These are phyloP conservation scores for Poeciliopsis gracilis DNA, from an alignment of 2,797 vertebrate species.

Conservation along the genomic window DNA sequence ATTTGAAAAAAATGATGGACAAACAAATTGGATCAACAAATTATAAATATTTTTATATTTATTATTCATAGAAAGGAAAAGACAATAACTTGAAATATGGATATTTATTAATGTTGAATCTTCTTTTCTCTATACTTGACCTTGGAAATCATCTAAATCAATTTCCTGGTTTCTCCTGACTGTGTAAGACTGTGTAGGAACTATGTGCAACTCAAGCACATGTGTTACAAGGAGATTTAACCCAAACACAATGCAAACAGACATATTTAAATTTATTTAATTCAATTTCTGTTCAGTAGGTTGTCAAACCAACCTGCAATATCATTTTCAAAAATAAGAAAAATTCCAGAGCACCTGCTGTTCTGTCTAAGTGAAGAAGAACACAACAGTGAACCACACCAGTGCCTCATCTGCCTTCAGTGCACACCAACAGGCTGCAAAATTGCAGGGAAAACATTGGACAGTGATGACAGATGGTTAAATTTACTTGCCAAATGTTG, in stretches of 20 bases:
- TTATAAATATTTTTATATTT: not conserved
- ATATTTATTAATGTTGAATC: not conserved
- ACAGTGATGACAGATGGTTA: slow-evolving; percentile 7
- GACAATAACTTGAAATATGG: not conserved
- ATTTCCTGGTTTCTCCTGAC: not conserved
- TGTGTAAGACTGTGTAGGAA: not conserved
- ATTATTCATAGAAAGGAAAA: not conserved
- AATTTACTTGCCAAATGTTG: slow-evolving; percentile 1
- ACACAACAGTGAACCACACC: not conserved
- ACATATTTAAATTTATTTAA: not conserved
- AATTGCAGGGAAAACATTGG: not conserved
- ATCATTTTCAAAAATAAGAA: not conserved
- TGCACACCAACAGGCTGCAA: not conserved
- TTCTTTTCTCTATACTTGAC: not conserved
- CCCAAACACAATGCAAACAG: not conserved
- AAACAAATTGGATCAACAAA: not conserved
- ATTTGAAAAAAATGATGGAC: not conserved
- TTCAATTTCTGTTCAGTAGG: not conserved
- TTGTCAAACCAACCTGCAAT: not conserved
- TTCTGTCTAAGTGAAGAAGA: not conserved
- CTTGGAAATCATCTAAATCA: not conserved
- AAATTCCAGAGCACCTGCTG: not conserved
- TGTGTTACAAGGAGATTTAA: not conserved
- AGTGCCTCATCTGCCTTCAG: not conserved
- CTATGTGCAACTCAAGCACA: not conserved